phyloP scores from a whole-genome alignment of 2,888 invertebrate genomes.

The Nebria brevicollis region DNA sequence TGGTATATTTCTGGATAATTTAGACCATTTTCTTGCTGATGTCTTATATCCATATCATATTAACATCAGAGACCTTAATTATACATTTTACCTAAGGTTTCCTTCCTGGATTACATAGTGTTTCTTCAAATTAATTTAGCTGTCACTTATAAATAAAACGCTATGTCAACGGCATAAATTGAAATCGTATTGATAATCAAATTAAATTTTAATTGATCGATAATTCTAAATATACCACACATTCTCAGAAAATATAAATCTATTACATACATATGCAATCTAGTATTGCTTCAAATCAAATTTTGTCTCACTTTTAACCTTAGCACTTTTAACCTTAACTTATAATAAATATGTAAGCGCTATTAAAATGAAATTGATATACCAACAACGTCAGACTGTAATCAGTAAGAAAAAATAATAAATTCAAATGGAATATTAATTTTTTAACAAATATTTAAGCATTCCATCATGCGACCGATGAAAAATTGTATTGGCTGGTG shows the following conservation, averaged over 20 bases:
- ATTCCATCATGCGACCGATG: background rate
- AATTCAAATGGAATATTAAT: background rate
- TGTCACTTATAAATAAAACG: background rate
- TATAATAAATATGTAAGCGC: no score
- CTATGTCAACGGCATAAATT: background rate
- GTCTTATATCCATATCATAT: background rate
- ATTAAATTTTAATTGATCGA: background rate
- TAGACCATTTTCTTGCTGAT: background rate
- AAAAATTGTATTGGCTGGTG: background rate
- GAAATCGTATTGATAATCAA: background rate
- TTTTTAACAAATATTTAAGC: background rate
- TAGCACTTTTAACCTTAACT: no score
- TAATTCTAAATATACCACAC: background rate
- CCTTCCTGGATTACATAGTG: background rate
- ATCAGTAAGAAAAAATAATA: background rate
- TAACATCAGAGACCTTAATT: background rate
- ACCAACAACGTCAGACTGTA: background rate
- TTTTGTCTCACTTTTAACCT: no score
- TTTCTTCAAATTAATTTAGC: background rate
- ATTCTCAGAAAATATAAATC: background rate
- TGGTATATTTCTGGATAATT: background rate
- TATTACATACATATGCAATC: no score
- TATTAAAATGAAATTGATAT: background rate
- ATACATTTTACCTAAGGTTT: background rate
- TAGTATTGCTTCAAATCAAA: no score